A percentile compares a stretch with the other conserved stretches of the same genome.
Conservation (phyloP, 2,797 vertebrate species). For the Scleropages formosus region DNA sequence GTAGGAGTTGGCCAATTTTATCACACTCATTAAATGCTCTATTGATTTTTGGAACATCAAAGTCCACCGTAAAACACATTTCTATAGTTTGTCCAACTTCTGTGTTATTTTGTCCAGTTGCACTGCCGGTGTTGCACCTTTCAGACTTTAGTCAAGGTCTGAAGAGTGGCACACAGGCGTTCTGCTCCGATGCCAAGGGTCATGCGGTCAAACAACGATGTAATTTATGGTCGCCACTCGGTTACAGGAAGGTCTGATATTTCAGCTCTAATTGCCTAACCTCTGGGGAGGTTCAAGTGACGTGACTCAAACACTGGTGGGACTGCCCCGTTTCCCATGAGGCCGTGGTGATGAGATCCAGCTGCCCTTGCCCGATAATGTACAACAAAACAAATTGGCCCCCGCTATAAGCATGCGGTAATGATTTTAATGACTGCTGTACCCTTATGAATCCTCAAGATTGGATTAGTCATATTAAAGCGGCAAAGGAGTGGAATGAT, state of each 20-base stretch:
- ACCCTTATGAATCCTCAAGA: conserved; percentile 29
- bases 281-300: conserved; percentile 57
- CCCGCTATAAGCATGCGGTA: conserved; percentile 27
- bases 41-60: not conserved
- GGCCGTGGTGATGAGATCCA: conserved; percentile 53
- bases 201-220: conserved; percentile 19
- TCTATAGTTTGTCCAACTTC: no score
- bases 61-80: not conserved
- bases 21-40: not conserved
- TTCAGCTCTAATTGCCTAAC: conserved; percentile 50
- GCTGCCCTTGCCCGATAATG: conserved; percentile 52
- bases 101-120: no score
- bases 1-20: no score
- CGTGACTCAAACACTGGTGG: conserved; percentile 53
- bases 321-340: conserved; percentile 50
- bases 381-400: conserved; percentile 32
- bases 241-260: conserved; percentile 49
- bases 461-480: not conserved
- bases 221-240: conserved; percentile 57
- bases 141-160: not conserved
- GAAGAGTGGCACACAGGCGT: not conserved
- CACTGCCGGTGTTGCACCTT: not conserved
- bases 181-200: not conserved
- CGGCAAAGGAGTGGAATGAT: not conserved
- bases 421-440: conserved; percentile 40